Percentiles rank a stretch among this genome's conserved stretches.
These are phyloP conservation scores for Microchirus variegatus DNA, from an alignment of 2,797 vertebrate species.

Conservation along the genomic window DNA sequence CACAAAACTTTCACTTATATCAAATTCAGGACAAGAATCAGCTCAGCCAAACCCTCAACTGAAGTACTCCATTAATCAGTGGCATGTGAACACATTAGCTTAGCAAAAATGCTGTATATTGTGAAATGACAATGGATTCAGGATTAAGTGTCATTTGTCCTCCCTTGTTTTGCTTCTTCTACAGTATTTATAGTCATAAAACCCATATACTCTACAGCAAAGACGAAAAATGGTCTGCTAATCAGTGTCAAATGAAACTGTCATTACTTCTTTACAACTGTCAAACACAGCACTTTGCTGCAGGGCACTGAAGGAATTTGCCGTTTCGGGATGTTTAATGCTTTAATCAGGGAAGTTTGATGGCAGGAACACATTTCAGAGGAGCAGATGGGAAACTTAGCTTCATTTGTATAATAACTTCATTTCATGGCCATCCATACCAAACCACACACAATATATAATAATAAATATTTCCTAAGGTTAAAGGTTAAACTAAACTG, in stretches of 20 bases:
- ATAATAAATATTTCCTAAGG: slow-evolving; percentile 36
- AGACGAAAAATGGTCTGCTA: slow-evolving; percentile 9
- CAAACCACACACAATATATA: slow-evolving; percentile 16
- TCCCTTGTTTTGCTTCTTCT: not conserved
- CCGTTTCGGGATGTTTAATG: slow-evolving; percentile 43
- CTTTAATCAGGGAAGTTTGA: slow-evolving; percentile 51
- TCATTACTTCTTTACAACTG: slow-evolving; percentile 38
- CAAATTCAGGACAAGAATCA: too few relatives aligned
- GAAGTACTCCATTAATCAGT: too few relatives aligned
- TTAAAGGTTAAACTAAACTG: too few relatives aligned
- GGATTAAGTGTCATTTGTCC: too few relatives aligned
- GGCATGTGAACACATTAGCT: too few relatives aligned
- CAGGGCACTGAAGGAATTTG: slow-evolving; percentile 41
- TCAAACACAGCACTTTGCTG: slow-evolving; percentile 45
- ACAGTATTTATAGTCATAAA: slow-evolving; percentile 18
- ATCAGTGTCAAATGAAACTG: slow-evolving; percentile 45
- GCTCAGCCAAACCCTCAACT: too few relatives aligned
- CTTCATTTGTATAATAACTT: slow-evolving; percentile 41
- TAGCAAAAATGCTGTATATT: too few relatives aligned
- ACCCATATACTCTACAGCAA: slow-evolving; percentile 1
- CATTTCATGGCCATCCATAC: slow-evolving; percentile 52
- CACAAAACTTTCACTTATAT: too few relatives aligned
- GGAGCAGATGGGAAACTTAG: slow-evolving; percentile 61
- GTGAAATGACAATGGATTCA: too few relatives aligned
- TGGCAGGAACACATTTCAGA: slow-evolving; percentile 33